These are phyloP conservation scores for Temnothorax nylanderi DNA, from an alignment of 1,140 invertebrate genomes.

Conservation along the genomic window DNA sequence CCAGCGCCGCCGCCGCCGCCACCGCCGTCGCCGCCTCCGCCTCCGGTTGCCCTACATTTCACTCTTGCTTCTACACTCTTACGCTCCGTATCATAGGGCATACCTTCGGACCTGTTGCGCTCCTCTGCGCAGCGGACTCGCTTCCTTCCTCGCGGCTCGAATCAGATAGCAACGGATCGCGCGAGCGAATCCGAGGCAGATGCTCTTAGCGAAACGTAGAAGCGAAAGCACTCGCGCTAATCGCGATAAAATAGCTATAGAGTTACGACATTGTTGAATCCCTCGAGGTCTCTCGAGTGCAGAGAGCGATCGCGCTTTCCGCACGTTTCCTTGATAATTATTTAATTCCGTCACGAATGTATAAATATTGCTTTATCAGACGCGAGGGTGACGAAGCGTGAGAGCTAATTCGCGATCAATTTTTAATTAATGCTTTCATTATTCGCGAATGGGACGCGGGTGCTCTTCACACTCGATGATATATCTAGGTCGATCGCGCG, in stretches of 20 bases:
- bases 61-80: neutral
- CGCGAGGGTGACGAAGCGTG: neutral
- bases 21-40: neutral
- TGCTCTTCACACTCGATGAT: slow-evolving; percentile 64
- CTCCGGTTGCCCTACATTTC: slow-evolving; percentile 63
- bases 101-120: slow-evolving; percentile 69
- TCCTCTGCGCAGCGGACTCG: slow-evolving; percentile 14
- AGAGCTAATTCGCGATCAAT: slow-evolving; percentile 16
- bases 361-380: neutral
- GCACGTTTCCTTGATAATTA: neutral
- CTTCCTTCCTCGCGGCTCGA: slow-evolving; percentile 19
- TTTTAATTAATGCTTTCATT: slow-evolving; percentile 66
- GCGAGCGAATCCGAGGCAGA: slow-evolving; percentile 28
- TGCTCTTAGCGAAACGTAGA: slow-evolving; percentile 25
- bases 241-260: neutral
- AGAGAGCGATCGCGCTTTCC: neutral
- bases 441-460: slow-evolving; percentile 47
- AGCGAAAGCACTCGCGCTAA: slow-evolving; percentile 13
- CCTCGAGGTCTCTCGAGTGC: neutral
- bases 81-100: slow-evolving; percentile 32
- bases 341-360: neutral
- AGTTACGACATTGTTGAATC: slow-evolving; percentile 8
- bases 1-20: neutral
- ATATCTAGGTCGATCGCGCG: slow-evolving; percentile 66
- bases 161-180: slow-evolving; percentile 4